phyloP scores from a whole-genome alignment of 1,140 invertebrate genomes.

The Phthorimaea operculella region DNA sequence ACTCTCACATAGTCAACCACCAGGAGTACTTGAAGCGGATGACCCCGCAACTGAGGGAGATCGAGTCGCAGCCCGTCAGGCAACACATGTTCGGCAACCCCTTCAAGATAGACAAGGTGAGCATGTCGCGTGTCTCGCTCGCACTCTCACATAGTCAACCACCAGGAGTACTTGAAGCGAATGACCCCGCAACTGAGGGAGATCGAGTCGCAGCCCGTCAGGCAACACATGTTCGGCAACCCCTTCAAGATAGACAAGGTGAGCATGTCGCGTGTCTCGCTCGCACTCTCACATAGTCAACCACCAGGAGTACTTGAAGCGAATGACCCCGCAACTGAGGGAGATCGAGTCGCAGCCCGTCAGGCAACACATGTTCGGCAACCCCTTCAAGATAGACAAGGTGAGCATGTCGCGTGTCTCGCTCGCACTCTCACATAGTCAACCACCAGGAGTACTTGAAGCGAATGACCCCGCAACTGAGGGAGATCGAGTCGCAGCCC shows the following conservation, averaged over 20 bases:
- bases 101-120: conserved; percentile 94
- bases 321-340: conserved; percentile 88
- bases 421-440: conserved; percentile 79
- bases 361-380: conserved; percentile 98
- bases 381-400: conserved; percentile 98
- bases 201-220: conserved; percentile 94
- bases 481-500: conserved; percentile 95
- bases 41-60: conserved; percentile 90
- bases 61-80: conserved; percentile 94
- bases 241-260: conserved; percentile 97
- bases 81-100: conserved; percentile 99
- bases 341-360: conserved; percentile 96
- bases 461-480: conserved; percentile 87
- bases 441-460: conserved; percentile 99
- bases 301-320: conserved; percentile 97
- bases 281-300: conserved; percentile 99
- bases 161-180: conserved; percentile 97
- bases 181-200: conserved; percentile 92
- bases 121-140: no score
- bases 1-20: conserved; percentile 99
- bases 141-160: conserved; percentile 99
- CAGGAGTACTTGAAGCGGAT: conserved; percentile 97
- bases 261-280: no score
- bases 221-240: conserved; percentile 99
- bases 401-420: conserved; percentile 18